Percentiles rank a stretch among this genome's conserved stretches.
phyloP scores from a whole-genome alignment of 2,113 vertebrate species.

The Emydocephalus ijimae region DNA sequence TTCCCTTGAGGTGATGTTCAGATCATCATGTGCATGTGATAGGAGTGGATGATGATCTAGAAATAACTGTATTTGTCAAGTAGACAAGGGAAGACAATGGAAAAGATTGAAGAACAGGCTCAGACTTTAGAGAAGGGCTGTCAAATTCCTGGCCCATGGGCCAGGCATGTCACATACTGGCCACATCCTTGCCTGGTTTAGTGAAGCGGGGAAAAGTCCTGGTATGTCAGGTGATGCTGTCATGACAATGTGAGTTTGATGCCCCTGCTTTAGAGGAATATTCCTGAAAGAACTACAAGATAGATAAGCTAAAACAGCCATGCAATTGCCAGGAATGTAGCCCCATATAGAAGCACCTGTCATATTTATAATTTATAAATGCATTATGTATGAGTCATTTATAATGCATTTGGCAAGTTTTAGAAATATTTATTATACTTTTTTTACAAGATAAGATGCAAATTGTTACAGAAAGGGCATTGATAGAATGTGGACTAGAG shows the following conservation, averaged over 20 bases:
- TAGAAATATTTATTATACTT: not conserved
- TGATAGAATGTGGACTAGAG: not conserved
- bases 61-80: not conserved
- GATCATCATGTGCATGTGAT: not conserved
- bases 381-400: not conserved
- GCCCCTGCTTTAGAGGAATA: not conserved
- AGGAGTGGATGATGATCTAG: not conserved
- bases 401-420: not conserved
- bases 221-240: too few relatives aligned
- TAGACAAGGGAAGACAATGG: not conserved
- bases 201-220: too few relatives aligned
- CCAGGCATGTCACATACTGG: too few relatives aligned
- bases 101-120: not conserved
- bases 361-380: not conserved
- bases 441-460: not conserved
- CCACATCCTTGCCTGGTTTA: too few relatives aligned
- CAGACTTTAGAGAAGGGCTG: not conserved
- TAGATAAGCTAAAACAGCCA: not conserved
- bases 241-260: too few relatives aligned
- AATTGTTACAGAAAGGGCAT: not conserved
- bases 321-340: not conserved
- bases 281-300: not conserved
- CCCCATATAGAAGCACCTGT: not conserved
- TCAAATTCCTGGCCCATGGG: too few relatives aligned
- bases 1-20: not conserved